Evolutionary conservation across 2,113 vertebrate species (phyloP).

Genomic region (Micronisus gabar): DNA sequence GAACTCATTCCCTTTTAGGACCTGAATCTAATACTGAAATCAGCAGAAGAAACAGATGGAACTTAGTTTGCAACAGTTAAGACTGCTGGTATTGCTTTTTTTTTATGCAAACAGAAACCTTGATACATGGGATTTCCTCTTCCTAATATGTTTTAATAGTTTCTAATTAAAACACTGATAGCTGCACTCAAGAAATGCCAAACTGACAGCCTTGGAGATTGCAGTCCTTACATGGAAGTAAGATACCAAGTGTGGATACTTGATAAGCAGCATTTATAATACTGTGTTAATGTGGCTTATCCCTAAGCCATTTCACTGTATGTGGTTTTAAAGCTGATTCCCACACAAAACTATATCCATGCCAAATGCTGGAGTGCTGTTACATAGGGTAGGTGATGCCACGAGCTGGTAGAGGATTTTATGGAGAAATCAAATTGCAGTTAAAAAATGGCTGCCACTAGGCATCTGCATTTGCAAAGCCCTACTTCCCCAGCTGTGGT

Average conservation of each 20-base stretch:
- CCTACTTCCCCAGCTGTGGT: background rate
- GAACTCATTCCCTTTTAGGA: background rate
- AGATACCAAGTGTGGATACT: background rate
- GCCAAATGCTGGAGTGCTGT: background rate
- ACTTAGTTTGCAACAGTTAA: background rate
- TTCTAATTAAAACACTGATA: background rate
- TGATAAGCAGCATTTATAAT: background rate
- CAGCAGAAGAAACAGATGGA: background rate
- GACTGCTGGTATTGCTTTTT: background rate
- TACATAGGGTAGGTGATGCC: background rate
- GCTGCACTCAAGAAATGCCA: background rate
- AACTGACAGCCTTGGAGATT: background rate
- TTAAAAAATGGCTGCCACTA: background rate
- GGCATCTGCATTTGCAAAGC: background rate
- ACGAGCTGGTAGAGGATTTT: background rate
- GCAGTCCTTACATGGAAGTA: background rate
- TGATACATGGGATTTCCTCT: background rate
- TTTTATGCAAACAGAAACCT: background rate
- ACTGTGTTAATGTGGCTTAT: background rate
- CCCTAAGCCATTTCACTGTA: background rate
- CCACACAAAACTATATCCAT: background rate
- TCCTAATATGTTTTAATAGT: background rate
- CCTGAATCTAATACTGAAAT: background rate
- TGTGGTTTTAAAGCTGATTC: background rate
- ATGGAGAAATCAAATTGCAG: background rate